These are phyloP conservation scores for Mycteria americana DNA, from an alignment of 2,797 vertebrate genomes.

Conservation along the genomic window DNA sequence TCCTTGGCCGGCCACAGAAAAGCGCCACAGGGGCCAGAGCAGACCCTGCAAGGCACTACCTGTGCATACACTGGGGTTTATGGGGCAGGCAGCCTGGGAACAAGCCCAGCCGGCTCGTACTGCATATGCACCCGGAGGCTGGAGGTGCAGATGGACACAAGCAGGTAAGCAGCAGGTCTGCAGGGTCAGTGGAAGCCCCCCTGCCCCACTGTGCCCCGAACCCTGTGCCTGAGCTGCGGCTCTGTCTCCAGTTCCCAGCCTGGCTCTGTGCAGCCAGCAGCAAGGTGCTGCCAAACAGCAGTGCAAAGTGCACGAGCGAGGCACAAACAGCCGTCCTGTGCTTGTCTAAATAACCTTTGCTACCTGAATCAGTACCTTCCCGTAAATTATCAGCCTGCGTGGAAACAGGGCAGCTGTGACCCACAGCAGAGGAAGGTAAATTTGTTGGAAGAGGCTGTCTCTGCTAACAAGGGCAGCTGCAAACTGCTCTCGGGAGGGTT, in stretches of 20 bases:
- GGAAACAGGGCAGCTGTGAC: not conserved
- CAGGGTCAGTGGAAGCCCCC: not conserved
- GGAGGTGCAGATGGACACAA: not conserved
- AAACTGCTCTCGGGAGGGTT: not conserved
- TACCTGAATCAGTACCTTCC: constrained; percentile 1
- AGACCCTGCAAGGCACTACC: not conserved
- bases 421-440: not conserved
- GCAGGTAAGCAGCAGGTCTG: not conserved
- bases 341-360: constrained; percentile 42
- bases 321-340: not conserved
- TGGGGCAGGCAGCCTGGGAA: not conserved
- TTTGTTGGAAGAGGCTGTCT: not conserved
- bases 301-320: not conserved
- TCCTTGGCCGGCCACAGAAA: not conserved
- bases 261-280: not conserved
- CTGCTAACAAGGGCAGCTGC: not conserved
- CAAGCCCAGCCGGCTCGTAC: accelerated
- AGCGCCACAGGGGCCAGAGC: not conserved
- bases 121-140: not conserved
- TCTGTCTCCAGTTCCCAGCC: not conserved
- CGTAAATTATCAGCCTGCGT: not conserved
- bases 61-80: accelerated
- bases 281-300: not conserved
- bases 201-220: not conserved
- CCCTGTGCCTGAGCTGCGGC: not conserved